Evolutionary conservation across 92 coral and sea anemone species (phyloP).

Genomic region (Palythoa grandis): DNA sequence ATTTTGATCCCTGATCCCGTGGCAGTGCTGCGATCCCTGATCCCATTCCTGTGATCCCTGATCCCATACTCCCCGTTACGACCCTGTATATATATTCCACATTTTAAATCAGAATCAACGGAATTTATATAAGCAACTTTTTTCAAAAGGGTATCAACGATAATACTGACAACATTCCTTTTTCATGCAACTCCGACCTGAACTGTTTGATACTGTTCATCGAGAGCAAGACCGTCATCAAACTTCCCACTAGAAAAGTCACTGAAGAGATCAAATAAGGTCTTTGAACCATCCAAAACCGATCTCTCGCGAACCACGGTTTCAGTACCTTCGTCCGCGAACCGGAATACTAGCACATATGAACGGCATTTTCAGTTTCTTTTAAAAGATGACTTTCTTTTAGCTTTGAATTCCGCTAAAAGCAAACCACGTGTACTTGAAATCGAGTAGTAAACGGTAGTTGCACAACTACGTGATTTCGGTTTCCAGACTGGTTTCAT

Average conservation of each 20-base stretch:
- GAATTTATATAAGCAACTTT: constrained; percentile 11
- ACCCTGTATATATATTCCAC: too few relatives aligned
- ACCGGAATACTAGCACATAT: constrained; percentile 23
- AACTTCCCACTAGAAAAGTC: too few relatives aligned
- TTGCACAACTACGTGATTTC: constrained; percentile 10
- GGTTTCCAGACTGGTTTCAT: constrained; percentile 14
- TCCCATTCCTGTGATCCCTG: too few relatives aligned
- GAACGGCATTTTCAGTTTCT: constrained; percentile 4
- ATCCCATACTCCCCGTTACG: too few relatives aligned
- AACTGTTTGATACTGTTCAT: too few relatives aligned
- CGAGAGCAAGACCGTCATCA: too few relatives aligned
- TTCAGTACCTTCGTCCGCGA: constrained; percentile 6
- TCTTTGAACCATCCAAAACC: constrained; percentile 1
- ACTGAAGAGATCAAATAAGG: too few relatives aligned
- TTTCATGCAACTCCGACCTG: background rate
- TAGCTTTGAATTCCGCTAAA: background rate
- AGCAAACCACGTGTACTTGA: constrained; percentile 27
- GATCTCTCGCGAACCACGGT: constrained; percentile 16
- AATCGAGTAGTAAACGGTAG: background rate
- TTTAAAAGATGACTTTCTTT: constrained; percentile 6
- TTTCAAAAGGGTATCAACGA: constrained; percentile 32
- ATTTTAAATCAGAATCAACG: constrained; percentile 7
- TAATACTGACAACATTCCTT: constrained; percentile 22
- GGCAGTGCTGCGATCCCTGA: too few relatives aligned
- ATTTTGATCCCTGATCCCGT: too few relatives aligned